Evolutionary conservation across 2,797 vertebrate species (phyloP), one percentile per base, ranked within the genome.

Genomic region (Chaunax sp.): DNA sequence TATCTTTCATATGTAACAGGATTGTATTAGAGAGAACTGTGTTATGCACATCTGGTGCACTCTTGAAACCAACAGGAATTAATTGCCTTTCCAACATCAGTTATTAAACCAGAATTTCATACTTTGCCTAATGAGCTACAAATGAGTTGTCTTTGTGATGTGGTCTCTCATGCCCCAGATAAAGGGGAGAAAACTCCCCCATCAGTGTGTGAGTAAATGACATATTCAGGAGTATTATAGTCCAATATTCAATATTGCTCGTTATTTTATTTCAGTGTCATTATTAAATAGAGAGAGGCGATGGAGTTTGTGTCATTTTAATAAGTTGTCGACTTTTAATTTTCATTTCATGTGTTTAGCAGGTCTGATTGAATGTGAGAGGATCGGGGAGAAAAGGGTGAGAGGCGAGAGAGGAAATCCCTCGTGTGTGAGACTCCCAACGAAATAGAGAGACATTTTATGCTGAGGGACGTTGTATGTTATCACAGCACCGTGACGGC

Each of bases 101-200:
- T 82, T 75, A 87, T 83, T 85, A 76, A 88, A 70, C 19, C 43
- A 30, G 26, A 71, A 59, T 65, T 59, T 76, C 43, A 64, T 15
- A 47, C 47, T 49, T 71, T 62, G 37, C 28, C 30, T 81, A 72
- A 82, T 77, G 60, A 86, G 69, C 37, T 58, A 66, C 72, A 71
- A 77, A 69, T 64, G 25, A 76, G 16, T 43, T 30, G 1, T 79
- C 28, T 68, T 72, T 63, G 71, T 57, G 28, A 62, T 50, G 1
- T 44, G 19, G 6, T 38, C 46, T 45, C 35, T 51, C 16, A 0
- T 67, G 26, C 18, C n/a, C 11, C 25, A 75, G 58, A 66, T 67
- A 37, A n/a, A 60, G 7, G 2, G 3, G 12, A 26, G 18, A 60
- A 61, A 26, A 46, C 23, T 43, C 13, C n/a, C 30, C 19, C 28